These are phyloP conservation scores for Zele albiditarsus DNA, from an alignment of 2,888 invertebrate genomes.

Conservation along the genomic window DNA sequence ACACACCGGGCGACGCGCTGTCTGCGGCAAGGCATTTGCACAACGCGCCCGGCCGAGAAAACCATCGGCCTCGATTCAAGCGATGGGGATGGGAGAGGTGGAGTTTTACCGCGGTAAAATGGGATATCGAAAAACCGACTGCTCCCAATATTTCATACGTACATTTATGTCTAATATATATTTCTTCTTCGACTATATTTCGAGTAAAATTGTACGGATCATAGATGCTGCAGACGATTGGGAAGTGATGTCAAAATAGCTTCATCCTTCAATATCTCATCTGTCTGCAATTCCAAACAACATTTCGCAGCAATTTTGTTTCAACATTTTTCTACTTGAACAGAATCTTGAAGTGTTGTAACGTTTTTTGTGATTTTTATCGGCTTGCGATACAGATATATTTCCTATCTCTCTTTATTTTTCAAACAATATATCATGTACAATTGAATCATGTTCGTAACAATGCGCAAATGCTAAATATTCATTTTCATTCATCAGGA, in stretches of 20 bases:
- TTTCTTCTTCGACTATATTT: neutral
- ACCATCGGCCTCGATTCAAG: constrained; percentile 14
- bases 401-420: no score
- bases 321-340: no score
- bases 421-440: no score
- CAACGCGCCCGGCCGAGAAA: neutral
- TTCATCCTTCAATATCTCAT: no score
- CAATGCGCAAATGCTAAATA: no score
- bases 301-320: no score
- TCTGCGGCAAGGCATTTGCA: constrained; percentile 23
- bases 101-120: constrained; percentile 21
- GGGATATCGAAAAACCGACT: neutral
- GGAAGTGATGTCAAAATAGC: neutral
- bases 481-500: no score
- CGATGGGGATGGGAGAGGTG: constrained; percentile 10
- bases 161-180: neutral
- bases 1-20: constrained; percentile 35
- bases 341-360: no score
- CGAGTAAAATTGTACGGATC: neutral
- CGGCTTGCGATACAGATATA: no score
- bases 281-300: no score
- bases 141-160: neutral
- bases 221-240: neutral
- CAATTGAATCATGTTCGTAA: no score
- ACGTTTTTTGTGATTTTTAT: no score